Base-by-base conservation (phyloP, 2,113 vertebrate genomes). In the Ivindomyrus marchei region DNA sequence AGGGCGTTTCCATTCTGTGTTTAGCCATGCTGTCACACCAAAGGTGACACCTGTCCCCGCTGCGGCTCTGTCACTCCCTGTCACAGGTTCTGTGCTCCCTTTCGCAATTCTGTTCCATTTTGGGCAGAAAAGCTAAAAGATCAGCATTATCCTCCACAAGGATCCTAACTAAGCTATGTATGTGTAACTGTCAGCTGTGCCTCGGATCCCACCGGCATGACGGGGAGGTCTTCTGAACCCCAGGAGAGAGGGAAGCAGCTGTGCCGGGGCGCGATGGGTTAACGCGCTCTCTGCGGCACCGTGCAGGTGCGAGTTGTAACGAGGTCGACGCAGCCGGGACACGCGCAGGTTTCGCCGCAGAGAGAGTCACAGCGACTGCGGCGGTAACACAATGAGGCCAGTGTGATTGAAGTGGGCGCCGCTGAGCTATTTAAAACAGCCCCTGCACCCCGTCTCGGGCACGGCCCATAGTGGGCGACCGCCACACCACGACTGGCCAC, bases 371-470 rank as follows among this genome's bases (percentile, higher is more conserved):
- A 88, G 87, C 49, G 52, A 88, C 17, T 58, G 31, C n/a, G 3
- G 56, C 24, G 10, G 39, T 66, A 86, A 89, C 89, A 91, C 89
- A 92, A 91, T 91, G 89, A 91, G 90, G 90, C 45, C 80, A 91
- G 52, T n/a, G 85, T 90, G 89, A 92, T 90, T 89, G 90, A 92
- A 91, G 80, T n/a, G 31, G 27, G 53, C 36, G 70, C 24, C 19
- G 19, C 36, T 4, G 85, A 91, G 42, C 83, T 84, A 86, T 49
- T 74, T 77, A 15, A 87, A 21, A 83, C 58, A 36, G 24, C 85
- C 85, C 85, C 50, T 15, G 13, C 36, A 42, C 31, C 45, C 50
- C 15, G 4, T 31, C 49, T 87, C 31, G 11, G n/a, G 24, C 50
- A 7, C 17, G 15, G 50, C 85, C 83, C 50, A 53, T 4, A 27